Percentiles rank a stretch among this genome's conserved stretches.
phyloP scores from a whole-genome alignment of 2,888 invertebrate species.

The Nymphalis c-album region DNA sequence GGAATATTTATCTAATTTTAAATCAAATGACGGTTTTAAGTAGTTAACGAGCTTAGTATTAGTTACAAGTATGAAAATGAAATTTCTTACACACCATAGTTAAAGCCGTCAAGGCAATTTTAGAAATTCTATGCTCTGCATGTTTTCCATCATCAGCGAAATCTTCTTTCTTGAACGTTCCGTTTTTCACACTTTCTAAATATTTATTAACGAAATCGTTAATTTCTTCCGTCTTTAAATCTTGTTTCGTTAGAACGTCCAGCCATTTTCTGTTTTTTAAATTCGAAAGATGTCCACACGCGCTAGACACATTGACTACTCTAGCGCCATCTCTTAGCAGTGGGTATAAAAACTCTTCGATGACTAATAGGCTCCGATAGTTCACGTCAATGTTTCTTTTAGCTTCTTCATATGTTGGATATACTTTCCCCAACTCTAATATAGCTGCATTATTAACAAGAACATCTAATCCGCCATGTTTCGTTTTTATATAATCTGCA shows the following conservation, averaged over 20 bases:
- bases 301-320: slow-evolving; percentile 86
- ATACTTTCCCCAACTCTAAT: slow-evolving; percentile 63
- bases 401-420: slow-evolving; percentile 69
- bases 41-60: too few species aligned
- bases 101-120: slow-evolving; percentile 67
- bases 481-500: slow-evolving; percentile 79
- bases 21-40: too few species aligned
- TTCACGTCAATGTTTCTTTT: slow-evolving; percentile 67
- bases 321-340: slow-evolving; percentile 85
- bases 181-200: slow-evolving; percentile 66
- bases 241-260: slow-evolving; percentile 50
- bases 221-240: slow-evolving; percentile 61
- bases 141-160: slow-evolving; percentile 74
- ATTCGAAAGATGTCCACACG: slow-evolving; percentile 70
- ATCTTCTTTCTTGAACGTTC: slow-evolving; percentile 65
- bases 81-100: slow-evolving; percentile 48
- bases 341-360: slow-evolving; percentile 83
- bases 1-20: too few species aligned
- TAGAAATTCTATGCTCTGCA: slow-evolving; percentile 71
- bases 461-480: slow-evolving; percentile 85
- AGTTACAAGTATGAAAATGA: too few species aligned
- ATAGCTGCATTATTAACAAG: slow-evolving; percentile 88
- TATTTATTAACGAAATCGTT: slow-evolving; percentile 67
- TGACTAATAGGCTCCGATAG: slow-evolving; percentile 61
- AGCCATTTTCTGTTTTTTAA: slow-evolving; percentile 66